A percentile compares a stretch with the other conserved stretches of the same genome.
Conservation (phyloP, 2,113 vertebrate genomes). For the Porphyrio hochstetteri region DNA sequence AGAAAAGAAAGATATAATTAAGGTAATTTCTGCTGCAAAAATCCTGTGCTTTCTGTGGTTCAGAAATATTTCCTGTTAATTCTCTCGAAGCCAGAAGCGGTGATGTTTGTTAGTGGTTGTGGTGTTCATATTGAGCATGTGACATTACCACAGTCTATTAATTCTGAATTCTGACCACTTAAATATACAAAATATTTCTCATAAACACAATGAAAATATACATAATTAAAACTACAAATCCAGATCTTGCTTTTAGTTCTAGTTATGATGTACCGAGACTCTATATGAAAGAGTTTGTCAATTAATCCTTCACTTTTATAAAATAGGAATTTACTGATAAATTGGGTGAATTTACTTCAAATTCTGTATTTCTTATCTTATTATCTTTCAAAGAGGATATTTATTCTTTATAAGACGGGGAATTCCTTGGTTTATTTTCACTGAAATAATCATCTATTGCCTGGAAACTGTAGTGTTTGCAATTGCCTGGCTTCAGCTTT, state of each 20-base stretch:
- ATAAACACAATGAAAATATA: not conserved
- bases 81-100: not conserved
- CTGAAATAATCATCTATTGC: not conserved
- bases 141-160: not conserved
- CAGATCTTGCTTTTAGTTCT: not conserved
- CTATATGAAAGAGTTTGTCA: not conserved
- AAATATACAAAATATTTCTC: not conserved
- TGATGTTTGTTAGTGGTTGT: not conserved
- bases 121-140: not conserved
- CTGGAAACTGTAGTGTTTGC: constrained; percentile 25
- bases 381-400: not conserved
- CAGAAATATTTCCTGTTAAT: not conserved
- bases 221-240: not conserved
- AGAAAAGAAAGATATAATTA: not conserved
- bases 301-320: not conserved
- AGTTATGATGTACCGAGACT: not conserved
- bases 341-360: not conserved
- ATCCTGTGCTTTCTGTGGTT: not conserved
- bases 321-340: not conserved
- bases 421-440: not conserved
- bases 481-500: constrained; percentile 47
- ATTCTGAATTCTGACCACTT: not conserved
- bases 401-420: not conserved
- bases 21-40: not conserved
- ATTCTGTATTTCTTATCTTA: constrained; percentile 21